Conservation (phyloP, 2,113 vertebrate species). For the Hiodon tergisus region DNA sequence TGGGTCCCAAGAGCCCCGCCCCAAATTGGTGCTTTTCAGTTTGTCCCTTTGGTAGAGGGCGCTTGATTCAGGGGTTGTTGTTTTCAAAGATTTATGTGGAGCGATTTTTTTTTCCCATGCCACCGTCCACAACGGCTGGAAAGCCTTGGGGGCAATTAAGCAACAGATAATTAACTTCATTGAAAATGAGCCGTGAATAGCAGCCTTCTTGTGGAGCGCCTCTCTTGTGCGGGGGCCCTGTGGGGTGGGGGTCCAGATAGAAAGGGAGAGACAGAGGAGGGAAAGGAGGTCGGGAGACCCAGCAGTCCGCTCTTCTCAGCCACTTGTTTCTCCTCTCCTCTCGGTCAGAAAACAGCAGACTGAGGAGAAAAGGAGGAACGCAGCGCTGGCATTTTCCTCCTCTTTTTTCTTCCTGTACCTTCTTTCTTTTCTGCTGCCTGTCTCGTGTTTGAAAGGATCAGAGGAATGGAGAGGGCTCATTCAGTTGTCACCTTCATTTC, state of each 20-base stretch:
- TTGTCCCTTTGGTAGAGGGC: constrained; percentile 12
- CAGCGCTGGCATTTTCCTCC: neutral
- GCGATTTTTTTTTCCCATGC: constrained; percentile 40
- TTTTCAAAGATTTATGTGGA: constrained; percentile 47
- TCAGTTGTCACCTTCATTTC: neutral
- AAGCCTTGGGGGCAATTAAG: constrained; percentile 48
- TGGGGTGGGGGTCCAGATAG: neutral
- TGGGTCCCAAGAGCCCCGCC: constrained; percentile 22
- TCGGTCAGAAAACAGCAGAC: neutral
- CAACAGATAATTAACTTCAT: constrained; percentile 60
- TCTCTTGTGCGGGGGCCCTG: constrained; percentile 16
- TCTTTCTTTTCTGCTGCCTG: neutral
- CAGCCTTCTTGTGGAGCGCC: constrained; percentile 38
- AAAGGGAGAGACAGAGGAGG: neutral
- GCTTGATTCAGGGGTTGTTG: constrained; percentile 27
- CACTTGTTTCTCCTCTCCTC: neutral
- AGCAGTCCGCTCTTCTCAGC: neutral
- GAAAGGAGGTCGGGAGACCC: neutral
- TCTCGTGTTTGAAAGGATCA: neutral
- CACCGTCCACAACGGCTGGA: constrained; percentile 22
- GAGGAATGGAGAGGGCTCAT: neutral
- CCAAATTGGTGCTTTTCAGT: constrained; percentile 44
- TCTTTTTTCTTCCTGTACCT: neutral
- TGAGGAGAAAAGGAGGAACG: neutral
- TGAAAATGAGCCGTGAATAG: constrained; percentile 47